Evolutionary conservation across 1,140 invertebrate genomes (phyloP).

Genomic region (Papilio machaon): DNA sequence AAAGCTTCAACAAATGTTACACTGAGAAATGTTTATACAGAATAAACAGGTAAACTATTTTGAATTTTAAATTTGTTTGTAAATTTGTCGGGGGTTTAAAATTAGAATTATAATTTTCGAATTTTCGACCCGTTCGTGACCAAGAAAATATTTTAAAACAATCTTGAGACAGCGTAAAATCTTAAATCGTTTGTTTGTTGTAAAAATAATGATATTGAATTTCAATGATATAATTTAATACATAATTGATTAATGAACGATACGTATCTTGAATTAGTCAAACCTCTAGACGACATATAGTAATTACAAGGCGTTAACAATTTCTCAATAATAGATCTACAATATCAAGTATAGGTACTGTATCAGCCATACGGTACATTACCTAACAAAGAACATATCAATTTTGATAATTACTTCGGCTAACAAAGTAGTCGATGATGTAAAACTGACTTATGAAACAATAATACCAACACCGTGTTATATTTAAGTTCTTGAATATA

Average conservation of each 20-base stretch:
- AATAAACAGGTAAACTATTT: conserved; percentile 17
- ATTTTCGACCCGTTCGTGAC: background rate
- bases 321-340: background rate
- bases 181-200: background rate
- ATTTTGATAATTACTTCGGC: conserved; percentile 17
- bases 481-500: background rate
- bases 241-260: no score
- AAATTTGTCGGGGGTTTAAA: background rate
- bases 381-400: background rate
- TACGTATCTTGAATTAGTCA: no score
- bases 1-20: background rate
- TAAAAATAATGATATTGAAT: background rate
- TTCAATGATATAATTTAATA: no score
- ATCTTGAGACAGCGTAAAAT: background rate
- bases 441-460: conserved; percentile 15
- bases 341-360: background rate
- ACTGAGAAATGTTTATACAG: background rate
- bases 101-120: background rate
- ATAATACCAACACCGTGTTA: background rate
- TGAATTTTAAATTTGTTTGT: conserved; percentile 1
- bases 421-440: conserved; percentile 1
- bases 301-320: background rate
- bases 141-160: background rate
- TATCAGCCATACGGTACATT: background rate
- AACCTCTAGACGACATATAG: background rate